Conservation (phyloP, 2,113 vertebrate genomes). For the Boulengeromyrus knoepffleri region DNA sequence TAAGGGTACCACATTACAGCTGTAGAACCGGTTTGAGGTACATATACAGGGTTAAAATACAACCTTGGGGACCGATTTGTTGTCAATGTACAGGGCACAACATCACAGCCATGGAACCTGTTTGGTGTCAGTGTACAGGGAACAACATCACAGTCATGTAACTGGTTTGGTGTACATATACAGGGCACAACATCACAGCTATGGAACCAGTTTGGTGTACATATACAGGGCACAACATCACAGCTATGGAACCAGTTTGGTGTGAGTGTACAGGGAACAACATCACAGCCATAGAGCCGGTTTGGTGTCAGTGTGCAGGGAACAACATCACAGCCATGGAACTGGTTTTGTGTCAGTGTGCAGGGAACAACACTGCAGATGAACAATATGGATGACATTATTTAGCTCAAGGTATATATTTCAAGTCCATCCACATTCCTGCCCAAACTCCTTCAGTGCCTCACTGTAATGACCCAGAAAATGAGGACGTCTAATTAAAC, state of each 20-base stretch:
- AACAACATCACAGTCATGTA: not conserved
- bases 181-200: not conserved
- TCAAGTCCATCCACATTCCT: not conserved
- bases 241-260: not conserved
- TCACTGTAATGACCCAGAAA: not conserved
- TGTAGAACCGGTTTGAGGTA: not conserved
- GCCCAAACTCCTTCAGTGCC: not conserved
- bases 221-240: too few relatives aligned
- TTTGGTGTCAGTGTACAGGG: not conserved
- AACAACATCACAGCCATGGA: accelerated
- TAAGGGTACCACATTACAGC: not conserved
- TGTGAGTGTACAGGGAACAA: not conserved
- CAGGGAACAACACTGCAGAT: not conserved
- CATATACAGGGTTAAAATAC: not conserved
- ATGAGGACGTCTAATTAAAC: not conserved
- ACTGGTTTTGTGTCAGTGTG: not conserved
- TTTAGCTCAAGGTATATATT: not conserved
- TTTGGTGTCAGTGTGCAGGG: not conserved
- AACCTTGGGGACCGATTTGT: not conserved
- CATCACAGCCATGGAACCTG: not conserved
- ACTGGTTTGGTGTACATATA: not conserved
- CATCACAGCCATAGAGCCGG: too few relatives aligned
- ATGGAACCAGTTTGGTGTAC: not conserved
- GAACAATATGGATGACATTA: not conserved
- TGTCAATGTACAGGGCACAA: not conserved